Evolutionary conservation across 2,113 vertebrate species (phyloP).

Genomic region (Peromyscus polionotus): DNA sequence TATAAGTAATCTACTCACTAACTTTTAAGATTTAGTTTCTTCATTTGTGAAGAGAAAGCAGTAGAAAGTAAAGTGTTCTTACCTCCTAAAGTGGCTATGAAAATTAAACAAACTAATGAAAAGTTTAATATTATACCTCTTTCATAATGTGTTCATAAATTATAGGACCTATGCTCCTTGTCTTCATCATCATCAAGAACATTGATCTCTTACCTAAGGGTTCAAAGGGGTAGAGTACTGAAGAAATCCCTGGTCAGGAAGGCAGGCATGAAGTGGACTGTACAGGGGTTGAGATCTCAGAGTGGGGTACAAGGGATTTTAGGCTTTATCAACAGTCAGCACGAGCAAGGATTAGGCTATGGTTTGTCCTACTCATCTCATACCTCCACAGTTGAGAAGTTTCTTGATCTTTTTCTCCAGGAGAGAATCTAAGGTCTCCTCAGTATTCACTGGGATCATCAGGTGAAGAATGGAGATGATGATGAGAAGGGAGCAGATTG

Average conservation of each 20-base stretch:
- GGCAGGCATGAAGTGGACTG: not conserved
- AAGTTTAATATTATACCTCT: not conserved
- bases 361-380: not conserved
- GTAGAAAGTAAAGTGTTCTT: not conserved
- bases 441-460: not conserved
- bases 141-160: not conserved
- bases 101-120: not conserved
- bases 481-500: not conserved
- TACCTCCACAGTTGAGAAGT: not conserved
- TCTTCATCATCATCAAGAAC: not conserved
- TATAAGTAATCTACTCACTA: not conserved
- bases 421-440: not conserved
- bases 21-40: constrained; percentile 1
- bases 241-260: not conserved
- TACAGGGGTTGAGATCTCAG: not conserved
- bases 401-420: constrained; percentile 29
- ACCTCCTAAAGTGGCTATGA: not conserved
- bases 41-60: not conserved
- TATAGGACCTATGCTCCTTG: not conserved
- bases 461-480: constrained; percentile 4
- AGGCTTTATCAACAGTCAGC: not conserved
- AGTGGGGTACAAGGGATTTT: not conserved
- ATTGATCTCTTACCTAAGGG: not conserved
- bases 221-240: not conserved
- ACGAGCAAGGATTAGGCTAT: not conserved